Conservation (phyloP, 2,797 vertebrate species). For the Malurus splendens region DNA sequence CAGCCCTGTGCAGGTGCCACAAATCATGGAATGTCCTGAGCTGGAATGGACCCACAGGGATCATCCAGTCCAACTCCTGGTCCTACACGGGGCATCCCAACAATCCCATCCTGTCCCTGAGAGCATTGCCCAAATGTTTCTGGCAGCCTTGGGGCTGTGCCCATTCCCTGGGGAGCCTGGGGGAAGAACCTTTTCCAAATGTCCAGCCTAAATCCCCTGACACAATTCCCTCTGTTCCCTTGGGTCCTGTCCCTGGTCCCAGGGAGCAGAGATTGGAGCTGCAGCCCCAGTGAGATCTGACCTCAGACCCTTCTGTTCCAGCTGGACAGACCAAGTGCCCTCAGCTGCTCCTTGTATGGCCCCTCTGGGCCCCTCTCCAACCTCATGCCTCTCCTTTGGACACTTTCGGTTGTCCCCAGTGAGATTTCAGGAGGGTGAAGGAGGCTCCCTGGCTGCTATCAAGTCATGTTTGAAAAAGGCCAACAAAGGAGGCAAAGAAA, state of each 20-base stretch:
- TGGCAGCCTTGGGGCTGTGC: fast-evolving
- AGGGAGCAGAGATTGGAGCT: not conserved
- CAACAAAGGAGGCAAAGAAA: not conserved
- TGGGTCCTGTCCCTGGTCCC: fast-evolving
- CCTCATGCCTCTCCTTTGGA: not conserved
- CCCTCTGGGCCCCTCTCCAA: not conserved
- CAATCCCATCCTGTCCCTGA: not conserved
- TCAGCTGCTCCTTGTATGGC: not conserved
- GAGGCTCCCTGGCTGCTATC: not conserved
- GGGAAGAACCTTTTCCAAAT: fast-evolving
- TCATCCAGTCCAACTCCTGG: not conserved
- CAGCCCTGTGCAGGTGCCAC: not conserved
- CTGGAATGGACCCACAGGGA: not conserved
- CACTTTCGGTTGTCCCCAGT: not conserved
- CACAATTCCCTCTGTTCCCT: not conserved
- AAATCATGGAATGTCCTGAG: not conserved
- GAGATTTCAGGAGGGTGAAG: not conserved
- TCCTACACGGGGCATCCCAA: not conserved
- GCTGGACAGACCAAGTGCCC: not conserved
- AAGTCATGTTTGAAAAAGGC: not conserved
- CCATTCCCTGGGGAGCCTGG: not conserved
- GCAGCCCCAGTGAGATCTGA: not conserved
- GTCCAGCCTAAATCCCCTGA: fast-evolving
- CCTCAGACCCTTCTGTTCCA: not conserved
- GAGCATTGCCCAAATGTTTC: fast-evolving